phyloP scores from a whole-genome alignment of 23 tunicate species.

The Halocynthia roretzi region DNA sequence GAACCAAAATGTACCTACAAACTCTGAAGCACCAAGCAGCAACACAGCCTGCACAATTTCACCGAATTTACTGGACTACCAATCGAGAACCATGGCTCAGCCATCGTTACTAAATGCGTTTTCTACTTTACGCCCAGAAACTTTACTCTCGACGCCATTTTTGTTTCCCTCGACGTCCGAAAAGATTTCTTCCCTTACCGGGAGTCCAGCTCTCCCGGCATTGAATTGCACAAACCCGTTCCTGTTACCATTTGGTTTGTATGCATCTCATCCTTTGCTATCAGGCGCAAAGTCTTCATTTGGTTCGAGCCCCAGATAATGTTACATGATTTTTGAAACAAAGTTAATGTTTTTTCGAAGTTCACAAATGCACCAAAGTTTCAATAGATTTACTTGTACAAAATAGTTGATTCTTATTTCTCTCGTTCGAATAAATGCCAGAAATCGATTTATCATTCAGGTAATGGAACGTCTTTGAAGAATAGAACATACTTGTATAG shows the following conservation, averaged over 20 bases:
- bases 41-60: background rate
- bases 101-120: slow-evolving; percentile 11
- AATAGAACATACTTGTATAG: too few relatives aligned
- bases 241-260: slow-evolving; percentile 17
- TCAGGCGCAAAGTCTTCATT: background rate
- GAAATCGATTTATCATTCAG: too few relatives aligned
- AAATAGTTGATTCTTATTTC: too few relatives aligned
- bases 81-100: background rate
- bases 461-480: too few relatives aligned
- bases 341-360: too few relatives aligned
- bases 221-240: slow-evolving; percentile 9
- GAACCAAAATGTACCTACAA: background rate
- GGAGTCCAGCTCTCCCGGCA: slow-evolving; percentile 2
- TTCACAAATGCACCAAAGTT: too few relatives aligned
- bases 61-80: slow-evolving; percentile 1
- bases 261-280: slow-evolving; percentile 3
- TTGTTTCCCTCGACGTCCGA: slow-evolving; percentile 13
- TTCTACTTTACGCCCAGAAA: slow-evolving; percentile 10
- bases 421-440: too few relatives aligned
- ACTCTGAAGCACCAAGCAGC: too few relatives aligned
- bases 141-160: slow-evolving; percentile 3
- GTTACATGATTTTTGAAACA: too few relatives aligned
- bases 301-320: too few relatives aligned
- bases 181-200: background rate
- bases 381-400: too few relatives aligned